Conservation (phyloP, 2,113 vertebrate species). For the Phoxinus phoxinus region DNA sequence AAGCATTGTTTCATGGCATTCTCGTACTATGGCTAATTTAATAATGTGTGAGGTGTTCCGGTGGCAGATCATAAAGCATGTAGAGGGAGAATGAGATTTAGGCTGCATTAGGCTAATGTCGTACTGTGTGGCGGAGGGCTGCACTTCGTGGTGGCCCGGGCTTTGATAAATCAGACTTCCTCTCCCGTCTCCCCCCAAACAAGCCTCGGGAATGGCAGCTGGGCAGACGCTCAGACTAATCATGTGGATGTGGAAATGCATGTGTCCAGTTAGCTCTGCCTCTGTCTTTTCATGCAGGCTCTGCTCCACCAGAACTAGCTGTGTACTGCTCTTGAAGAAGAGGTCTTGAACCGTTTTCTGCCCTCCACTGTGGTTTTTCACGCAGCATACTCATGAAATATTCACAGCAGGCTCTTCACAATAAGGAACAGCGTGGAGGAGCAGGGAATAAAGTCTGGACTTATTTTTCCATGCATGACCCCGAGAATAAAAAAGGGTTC, state of each 20-base stretch:
- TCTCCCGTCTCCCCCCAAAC: slow-evolving; percentile 23
- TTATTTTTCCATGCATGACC: slow-evolving; percentile 59
- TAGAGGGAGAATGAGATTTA: slow-evolving; percentile 57
- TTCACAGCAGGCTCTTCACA: slow-evolving; percentile 67
- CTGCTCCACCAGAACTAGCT: slow-evolving; percentile 21
- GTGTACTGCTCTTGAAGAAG: neutral
- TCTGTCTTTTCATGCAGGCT: slow-evolving; percentile 49
- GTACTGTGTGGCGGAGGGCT: slow-evolving; percentile 41
- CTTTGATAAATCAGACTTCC: slow-evolving; percentile 55
- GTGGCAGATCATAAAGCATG: slow-evolving; percentile 59
- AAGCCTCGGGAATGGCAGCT: slow-evolving; percentile 50
- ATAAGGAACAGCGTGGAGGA: slow-evolving; percentile 67
- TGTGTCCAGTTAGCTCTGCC: slow-evolving; percentile 60
- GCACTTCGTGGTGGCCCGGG: slow-evolving; percentile 18
- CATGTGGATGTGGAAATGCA: slow-evolving; percentile 56
- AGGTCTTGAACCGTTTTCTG: slow-evolving; percentile 31
- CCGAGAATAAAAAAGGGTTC: slow-evolving; percentile 56
- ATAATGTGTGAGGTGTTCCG: slow-evolving; percentile 53
- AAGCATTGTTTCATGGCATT: slow-evolving; percentile 45
- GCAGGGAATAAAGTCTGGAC: neutral
- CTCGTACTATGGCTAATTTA: slow-evolving; percentile 53
- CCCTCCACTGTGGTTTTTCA: neutral
- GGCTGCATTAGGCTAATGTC: slow-evolving; percentile 59
- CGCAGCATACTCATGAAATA: slow-evolving; percentile 65
- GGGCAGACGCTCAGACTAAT: slow-evolving; percentile 60